Percentiles rank a stretch among this genome's conserved stretches.
Evolutionary conservation across 2,113 vertebrate genomes (phyloP).

Genomic region (Corythaixoides concolor): DNA sequence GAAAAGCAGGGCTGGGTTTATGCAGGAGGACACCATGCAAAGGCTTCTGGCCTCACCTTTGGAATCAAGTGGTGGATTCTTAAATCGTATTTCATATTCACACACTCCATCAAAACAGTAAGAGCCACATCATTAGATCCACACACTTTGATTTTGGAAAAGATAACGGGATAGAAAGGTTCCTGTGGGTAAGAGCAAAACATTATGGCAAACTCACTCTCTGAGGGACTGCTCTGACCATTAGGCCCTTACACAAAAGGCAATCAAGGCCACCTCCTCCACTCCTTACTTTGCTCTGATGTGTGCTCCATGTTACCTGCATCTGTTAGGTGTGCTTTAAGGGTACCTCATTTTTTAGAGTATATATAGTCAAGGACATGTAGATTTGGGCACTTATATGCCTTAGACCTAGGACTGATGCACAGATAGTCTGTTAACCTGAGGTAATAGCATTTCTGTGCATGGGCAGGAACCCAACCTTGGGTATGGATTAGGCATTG

Average conservation of each 20-base stretch:
- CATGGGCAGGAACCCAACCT: not conserved
- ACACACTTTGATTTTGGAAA: not conserved
- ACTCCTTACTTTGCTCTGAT: not conserved
- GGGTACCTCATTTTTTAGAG: not conserved
- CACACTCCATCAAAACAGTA: not conserved
- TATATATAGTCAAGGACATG: not conserved
- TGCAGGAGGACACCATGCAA: not conserved
- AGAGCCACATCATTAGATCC: accelerated
- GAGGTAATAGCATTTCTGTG: not conserved
- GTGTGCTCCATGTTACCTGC: not conserved
- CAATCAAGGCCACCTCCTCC: not conserved
- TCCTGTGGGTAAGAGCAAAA: not conserved
- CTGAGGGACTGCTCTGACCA: not conserved
- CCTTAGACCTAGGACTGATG: not conserved
- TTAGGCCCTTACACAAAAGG: not conserved
- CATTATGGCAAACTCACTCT: not conserved
- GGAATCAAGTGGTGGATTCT: not conserved
- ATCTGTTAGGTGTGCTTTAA: not conserved
- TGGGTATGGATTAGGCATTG: not conserved
- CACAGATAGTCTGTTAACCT: not conserved
- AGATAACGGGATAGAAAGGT: not conserved
- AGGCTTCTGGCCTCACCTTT: not conserved
- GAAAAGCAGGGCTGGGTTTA: not conserved
- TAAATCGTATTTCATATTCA: not conserved
- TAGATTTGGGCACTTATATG: not conserved